A percentile compares a stretch with the other conserved stretches of the same genome.
Conservation (phyloP, 2,113 vertebrate species). For the Galeopterus variegatus region DNA sequence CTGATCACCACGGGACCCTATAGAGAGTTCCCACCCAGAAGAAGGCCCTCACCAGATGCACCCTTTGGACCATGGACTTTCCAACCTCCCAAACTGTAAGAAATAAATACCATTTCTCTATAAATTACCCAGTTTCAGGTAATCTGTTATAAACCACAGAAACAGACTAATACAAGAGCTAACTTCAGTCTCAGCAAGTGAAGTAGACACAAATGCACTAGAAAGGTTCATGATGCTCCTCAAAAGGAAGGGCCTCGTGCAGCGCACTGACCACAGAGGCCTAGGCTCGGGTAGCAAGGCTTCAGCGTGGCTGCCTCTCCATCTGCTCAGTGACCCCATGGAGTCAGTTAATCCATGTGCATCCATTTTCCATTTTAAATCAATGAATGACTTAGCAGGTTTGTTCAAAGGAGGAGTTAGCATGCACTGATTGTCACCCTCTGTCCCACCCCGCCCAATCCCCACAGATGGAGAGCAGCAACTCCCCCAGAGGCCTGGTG, state of each 20-base stretch:
- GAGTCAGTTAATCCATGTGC: background rate
- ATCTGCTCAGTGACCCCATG: background rate
- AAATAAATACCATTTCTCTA: too few species aligned
- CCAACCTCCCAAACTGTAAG: too few species aligned
- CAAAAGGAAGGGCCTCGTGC: fast-evolving
- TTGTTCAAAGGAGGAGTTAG: background rate
- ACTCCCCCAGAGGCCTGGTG: fast-evolving
- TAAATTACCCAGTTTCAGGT: too few species aligned
- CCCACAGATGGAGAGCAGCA: background rate
- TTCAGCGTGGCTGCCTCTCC: background rate
- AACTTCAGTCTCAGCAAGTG: background rate
- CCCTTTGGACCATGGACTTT: too few species aligned
- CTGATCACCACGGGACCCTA: too few species aligned
- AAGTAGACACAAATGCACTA: too few species aligned
- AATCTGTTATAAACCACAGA: too few species aligned
- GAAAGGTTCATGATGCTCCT: fast-evolving
- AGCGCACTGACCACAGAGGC: background rate
- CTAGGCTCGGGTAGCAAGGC: fast-evolving
- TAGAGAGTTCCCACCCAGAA: too few species aligned
- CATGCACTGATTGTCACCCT: fast-evolving
- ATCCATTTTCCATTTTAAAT: background rate
- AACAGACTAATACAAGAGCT: background rate
- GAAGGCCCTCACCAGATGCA: too few species aligned
- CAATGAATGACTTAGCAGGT: background rate
- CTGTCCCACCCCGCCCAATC: fast-evolving